phyloP scores from a whole-genome alignment of 2,797 vertebrate species.

The Hemibagrus guttatus region DNA sequence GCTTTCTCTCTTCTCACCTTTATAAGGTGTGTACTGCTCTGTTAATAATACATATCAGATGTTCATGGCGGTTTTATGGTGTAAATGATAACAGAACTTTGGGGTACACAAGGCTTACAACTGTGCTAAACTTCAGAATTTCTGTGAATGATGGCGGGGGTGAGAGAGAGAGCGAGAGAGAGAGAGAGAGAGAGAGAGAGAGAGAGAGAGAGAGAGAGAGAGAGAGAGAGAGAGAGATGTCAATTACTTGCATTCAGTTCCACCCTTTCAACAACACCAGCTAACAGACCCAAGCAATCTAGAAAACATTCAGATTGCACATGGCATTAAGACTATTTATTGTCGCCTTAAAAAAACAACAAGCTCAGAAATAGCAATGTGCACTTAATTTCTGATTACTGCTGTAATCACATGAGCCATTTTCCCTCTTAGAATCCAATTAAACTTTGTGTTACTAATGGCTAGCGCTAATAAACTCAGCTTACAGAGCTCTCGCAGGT shows the following conservation, averaged over 20 bases:
- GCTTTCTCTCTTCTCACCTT: neutral
- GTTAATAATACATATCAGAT: neutral
- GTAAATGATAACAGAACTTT: neutral
- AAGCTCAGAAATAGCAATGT: constrained; percentile 6
- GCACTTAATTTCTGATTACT: constrained; percentile 8
- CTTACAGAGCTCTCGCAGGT: neutral
- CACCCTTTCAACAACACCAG: neutral
- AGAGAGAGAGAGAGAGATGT: neutral
- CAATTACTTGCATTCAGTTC: neutral
- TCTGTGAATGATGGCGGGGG: neutral
- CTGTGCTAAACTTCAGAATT: neutral
- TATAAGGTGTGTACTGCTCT: neutral
- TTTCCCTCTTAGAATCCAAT: neutral
- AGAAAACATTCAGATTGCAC: neutral
- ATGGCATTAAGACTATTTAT: constrained; percentile 10
- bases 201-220: neutral
- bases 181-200: neutral
- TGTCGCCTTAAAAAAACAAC: constrained; percentile 4
- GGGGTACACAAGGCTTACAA: neutral
- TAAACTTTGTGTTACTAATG: constrained; percentile 1
- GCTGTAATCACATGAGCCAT: constrained; percentile 8
- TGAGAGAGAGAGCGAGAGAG: too few relatives aligned
- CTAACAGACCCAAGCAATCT: neutral
- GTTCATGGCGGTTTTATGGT: neutral
- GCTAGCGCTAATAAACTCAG: neutral